Base-by-base conservation (phyloP, 1,140 invertebrate species). In the Lepidostoma basale region DNA sequence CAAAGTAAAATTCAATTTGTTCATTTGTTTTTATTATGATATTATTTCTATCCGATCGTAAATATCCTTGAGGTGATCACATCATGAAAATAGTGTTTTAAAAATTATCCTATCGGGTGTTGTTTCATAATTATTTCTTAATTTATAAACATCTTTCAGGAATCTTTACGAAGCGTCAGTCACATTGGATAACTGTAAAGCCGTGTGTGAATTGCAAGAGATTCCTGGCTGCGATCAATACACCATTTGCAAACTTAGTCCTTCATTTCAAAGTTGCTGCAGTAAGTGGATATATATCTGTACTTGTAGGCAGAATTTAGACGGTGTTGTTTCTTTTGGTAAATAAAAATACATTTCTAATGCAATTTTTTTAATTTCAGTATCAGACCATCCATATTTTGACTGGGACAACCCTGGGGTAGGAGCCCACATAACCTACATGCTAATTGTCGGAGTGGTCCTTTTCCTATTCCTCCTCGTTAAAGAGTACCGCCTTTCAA, bases 371-470 rank as follows among this genome's bases (percentile, higher is more conserved):
- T 71, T 74, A 60, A 73, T 77, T 76, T 30, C 65, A 87, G 86
- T 78, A 56, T 74, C 74, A 3, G 78, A 81, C 18, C 73, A 79
- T 44, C 68, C 81, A 9, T 82, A 81, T 69, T 85, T 80, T 56
- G 76, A 80, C 9, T 85, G 83, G 82, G 75, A 81, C 44, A 74
- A 77, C 23, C 84, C 84, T 1, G 85, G 85, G 18, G 76, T 85
- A 2, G 62, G 81, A 22, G 75, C 80, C 16, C 85, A 86, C 59
- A 40, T 86, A 6, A 25, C 77, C 0, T 77, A 75, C 62, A 81
- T 82, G 70, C 14, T 81, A 3, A 4, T 74, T 2, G 73, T 77
- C 20, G 78, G 82, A 16, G 44, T 73, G 4, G 14, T 82, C 1
- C 60, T 84, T 2, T 82, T 83, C 76, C 16, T 69, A 0, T n/a